Conservation (phyloP, 1,140 invertebrate species). For the Dendroctonus valens region DNA sequence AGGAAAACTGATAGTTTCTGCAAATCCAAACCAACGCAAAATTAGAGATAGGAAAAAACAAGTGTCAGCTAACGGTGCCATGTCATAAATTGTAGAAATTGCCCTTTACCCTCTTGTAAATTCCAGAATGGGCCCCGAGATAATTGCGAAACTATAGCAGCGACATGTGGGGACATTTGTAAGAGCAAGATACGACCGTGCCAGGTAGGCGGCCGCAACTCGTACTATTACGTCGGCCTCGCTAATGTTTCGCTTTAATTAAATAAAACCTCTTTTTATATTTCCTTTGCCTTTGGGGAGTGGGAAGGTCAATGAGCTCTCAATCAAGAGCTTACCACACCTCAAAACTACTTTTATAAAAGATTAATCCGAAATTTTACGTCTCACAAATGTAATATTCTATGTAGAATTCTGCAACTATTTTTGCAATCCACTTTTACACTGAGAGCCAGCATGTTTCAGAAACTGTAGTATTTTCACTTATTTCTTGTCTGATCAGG, state of each 20-base stretch:
- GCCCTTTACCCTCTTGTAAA: conserved; percentile 35
- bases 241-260: conserved; percentile 37
- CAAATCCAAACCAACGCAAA: too few relatives aligned
- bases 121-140: conserved; percentile 39
- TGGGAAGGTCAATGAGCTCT: not conserved
- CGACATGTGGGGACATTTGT: conserved; percentile 49
- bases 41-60: not conserved
- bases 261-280: conserved; percentile 38
- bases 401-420: too few relatives aligned
- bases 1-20: too few relatives aligned
- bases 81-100: conserved; percentile 30
- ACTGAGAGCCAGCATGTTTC: too few relatives aligned
- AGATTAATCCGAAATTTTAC: too few relatives aligned
- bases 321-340: not conserved
- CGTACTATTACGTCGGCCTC: conserved; percentile 32
- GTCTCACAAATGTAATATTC: too few relatives aligned
- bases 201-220: conserved; percentile 41
- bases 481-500: too few relatives aligned
- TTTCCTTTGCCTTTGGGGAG: conserved; percentile 26
- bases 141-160: conserved; percentile 51
- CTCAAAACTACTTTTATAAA: too few relatives aligned
- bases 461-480: too few relatives aligned
- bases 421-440: too few relatives aligned
- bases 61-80: conserved; percentile 17
- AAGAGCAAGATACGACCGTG: conserved; percentile 41